Percentiles rank a stretch among this genome's conserved stretches.
These are phyloP conservation scores for Colistium nudipinnis DNA, from an alignment of 2,113 vertebrate species.

Conservation along the genomic window DNA sequence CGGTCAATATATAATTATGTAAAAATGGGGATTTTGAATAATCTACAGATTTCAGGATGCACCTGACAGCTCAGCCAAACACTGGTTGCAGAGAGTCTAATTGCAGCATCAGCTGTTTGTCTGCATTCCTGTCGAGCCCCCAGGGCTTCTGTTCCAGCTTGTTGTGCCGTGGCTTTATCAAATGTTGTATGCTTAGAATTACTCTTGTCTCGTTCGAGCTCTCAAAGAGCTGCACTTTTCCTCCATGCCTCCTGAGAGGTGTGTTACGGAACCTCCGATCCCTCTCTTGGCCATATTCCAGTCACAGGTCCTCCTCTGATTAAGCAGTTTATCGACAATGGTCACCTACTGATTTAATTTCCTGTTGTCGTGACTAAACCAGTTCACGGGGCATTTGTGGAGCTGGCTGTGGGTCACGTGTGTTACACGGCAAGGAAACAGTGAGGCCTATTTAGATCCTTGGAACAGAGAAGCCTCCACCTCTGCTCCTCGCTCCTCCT, in stretches of 20 bases:
- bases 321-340: constrained; percentile 36
- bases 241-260: background rate
- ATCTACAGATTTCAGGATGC: too few species aligned
- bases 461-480: background rate
- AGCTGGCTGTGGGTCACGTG: background rate
- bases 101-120: background rate
- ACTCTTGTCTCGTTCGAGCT: background rate
- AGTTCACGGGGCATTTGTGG: constrained; percentile 7
- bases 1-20: too few species aligned
- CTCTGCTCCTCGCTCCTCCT: background rate
- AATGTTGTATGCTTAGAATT: too few species aligned
- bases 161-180: background rate
- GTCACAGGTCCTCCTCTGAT: constrained; percentile 15
- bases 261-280: constrained; percentile 31
- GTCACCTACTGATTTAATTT: constrained; percentile 12
- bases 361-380: constrained; percentile 21
- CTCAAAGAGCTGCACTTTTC: background rate
- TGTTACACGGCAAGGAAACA: background rate
- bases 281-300: constrained; percentile 11
- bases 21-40: too few species aligned
- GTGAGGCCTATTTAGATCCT: background rate
- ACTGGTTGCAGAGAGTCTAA: too few species aligned
- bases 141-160: background rate
- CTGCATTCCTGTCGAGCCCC: background rate
- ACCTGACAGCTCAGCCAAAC: too few species aligned